Conservation (phyloP, 2,797 vertebrate genomes). For the Syndactyla subalaris region DNA sequence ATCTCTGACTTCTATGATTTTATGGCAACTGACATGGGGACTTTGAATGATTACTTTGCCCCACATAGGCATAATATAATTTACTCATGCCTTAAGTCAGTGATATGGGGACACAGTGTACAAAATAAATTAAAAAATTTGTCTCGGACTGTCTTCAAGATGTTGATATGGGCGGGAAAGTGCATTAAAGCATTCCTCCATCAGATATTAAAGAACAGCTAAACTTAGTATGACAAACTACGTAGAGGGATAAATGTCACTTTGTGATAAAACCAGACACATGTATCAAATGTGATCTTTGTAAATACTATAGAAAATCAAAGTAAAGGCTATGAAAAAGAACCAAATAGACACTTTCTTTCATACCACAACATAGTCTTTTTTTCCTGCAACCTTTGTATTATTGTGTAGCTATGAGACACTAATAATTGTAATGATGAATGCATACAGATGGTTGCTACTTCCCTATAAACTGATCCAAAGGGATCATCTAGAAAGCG, state of each 20-base stretch:
- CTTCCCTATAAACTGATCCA: neutral
- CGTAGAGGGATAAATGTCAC: neutral
- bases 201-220: neutral
- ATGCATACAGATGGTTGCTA: neutral
- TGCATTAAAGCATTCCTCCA: neutral
- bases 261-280: neutral
- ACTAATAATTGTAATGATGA: neutral
- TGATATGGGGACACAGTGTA: neutral
- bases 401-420: neutral
- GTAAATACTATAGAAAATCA: neutral
- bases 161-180: neutral
- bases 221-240: neutral
- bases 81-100: conserved; percentile 7
- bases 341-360: neutral
- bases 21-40: conserved; percentile 1
- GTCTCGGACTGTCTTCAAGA: conserved; percentile 1
- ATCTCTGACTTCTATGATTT: conserved; percentile 14
- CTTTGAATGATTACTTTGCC: neutral
- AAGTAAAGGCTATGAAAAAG: neutral
- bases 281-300: neutral
- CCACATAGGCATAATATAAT: neutral
- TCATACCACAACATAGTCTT: neutral
- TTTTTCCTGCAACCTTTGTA: neutral
- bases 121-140: neutral
- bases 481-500: neutral